Conservation (phyloP, 2,797 vertebrate species). For the Silurus aristotelis region DNA sequence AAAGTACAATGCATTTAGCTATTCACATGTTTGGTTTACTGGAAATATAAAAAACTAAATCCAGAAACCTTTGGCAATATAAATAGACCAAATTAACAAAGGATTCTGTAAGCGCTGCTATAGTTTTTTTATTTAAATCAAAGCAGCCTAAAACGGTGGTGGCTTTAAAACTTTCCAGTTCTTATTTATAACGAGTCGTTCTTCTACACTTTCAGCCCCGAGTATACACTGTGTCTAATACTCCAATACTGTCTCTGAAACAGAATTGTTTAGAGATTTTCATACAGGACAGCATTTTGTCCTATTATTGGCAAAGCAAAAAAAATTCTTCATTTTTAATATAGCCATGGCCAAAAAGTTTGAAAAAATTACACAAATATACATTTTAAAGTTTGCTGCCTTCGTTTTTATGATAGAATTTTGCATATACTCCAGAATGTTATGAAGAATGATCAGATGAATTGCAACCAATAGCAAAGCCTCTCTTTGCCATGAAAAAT, state of each 20-base stretch:
- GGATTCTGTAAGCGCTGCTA: background rate
- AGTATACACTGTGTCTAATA: background rate
- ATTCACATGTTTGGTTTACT: background rate
- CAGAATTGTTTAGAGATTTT: background rate
- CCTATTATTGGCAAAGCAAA: background rate
- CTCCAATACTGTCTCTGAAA: background rate
- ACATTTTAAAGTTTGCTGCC: too few species aligned
- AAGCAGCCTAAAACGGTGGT: background rate
- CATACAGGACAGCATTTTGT: background rate
- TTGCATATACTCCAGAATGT: too few species aligned
- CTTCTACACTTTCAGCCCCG: background rate
- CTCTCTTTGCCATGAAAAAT: too few species aligned
- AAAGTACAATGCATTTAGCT: background rate
- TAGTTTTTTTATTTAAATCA: background rate
- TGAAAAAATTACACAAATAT: too few species aligned
- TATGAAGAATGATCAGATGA: too few species aligned
- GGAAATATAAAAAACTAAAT: background rate
- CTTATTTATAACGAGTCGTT: background rate
- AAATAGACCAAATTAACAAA: background rate
- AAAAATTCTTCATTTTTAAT: background rate
- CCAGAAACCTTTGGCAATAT: background rate
- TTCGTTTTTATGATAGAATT: too few species aligned
- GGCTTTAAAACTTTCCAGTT: background rate
- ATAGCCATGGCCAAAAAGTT: too few species aligned
- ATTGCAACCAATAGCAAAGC: too few species aligned